Percentiles rank a stretch among this genome's conserved stretches.
Conservation (phyloP, 2,113 vertebrate species). For the Poeciliopsis prolifica region DNA sequence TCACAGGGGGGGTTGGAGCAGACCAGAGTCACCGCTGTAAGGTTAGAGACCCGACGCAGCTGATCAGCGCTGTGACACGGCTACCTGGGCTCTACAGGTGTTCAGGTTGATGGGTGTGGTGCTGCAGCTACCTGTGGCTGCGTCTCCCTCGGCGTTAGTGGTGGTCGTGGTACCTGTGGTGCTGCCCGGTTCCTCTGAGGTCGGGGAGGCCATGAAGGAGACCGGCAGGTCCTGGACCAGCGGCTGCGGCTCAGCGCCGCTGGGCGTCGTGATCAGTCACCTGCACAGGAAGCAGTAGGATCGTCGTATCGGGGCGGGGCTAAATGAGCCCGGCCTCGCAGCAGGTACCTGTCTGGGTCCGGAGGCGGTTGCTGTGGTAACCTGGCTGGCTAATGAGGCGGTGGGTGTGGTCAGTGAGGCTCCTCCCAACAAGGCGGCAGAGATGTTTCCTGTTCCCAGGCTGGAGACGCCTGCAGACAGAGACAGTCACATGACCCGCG, state of each 20-base stretch:
- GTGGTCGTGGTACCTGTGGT: neutral
- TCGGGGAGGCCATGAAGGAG: slow-evolving; percentile 90
- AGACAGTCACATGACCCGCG: too few relatives aligned
- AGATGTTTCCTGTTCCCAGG: slow-evolving; percentile 86
- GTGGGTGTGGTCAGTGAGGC: slow-evolving; percentile 88
- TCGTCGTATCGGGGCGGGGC: too few relatives aligned
- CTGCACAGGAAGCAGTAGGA: slow-evolving; percentile 64
- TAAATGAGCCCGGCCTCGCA: too few relatives aligned
- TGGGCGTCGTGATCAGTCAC: slow-evolving; percentile 93
- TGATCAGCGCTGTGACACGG: neutral
- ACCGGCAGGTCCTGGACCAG: slow-evolving; percentile 88
- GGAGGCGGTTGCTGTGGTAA: slow-evolving; percentile 86
- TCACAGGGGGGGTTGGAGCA: slow-evolving; percentile 92
- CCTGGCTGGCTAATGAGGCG: slow-evolving; percentile 88
- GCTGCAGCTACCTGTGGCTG: slow-evolving; percentile 36
- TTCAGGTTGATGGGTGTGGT: slow-evolving; percentile 78
- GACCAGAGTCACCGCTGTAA: slow-evolving; percentile 81
- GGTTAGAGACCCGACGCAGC: neutral
- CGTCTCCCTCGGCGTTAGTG: neutral
- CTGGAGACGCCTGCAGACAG: slow-evolving; percentile 83
- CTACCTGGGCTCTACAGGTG: slow-evolving; percentile 83
- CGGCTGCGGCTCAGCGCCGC: slow-evolving; percentile 89
- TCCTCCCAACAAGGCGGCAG: slow-evolving; percentile 82
- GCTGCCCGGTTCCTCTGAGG: slow-evolving; percentile 83
- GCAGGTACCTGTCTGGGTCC: slow-evolving; percentile 9